These are phyloP conservation scores for Dryococelus australis DNA, from an alignment of 2,888 invertebrate genomes.

Conservation along the genomic window DNA sequence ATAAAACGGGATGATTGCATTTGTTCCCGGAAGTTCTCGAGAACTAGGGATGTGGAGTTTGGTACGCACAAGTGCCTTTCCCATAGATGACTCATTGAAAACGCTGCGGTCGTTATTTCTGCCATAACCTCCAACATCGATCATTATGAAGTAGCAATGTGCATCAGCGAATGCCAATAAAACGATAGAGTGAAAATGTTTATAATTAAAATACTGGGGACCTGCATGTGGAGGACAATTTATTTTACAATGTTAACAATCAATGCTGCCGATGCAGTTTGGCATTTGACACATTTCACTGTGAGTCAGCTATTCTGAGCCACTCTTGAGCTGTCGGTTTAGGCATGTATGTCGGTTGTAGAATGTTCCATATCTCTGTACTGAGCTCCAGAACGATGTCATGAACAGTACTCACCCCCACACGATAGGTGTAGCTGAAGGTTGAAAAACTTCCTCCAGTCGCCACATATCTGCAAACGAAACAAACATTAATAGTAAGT, in stretches of 20 bases:
- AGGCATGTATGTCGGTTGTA: not conserved
- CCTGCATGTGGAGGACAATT: not conserved
- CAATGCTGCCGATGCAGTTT: not conserved
- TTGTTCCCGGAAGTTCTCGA: too few relatives aligned
- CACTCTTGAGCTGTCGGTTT: not conserved
- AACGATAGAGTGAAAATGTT: not conserved
- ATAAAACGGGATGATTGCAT: too few relatives aligned
- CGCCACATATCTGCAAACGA: not conserved
- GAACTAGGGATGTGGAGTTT: too few relatives aligned
- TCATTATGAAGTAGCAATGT: not conserved
- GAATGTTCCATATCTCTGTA: not conserved
- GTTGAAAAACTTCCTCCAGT: not conserved
- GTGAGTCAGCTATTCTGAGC: not conserved
- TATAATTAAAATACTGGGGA: not conserved
- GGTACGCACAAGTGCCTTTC: too few relatives aligned
- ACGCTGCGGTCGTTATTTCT: too few relatives aligned
- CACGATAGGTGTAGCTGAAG: not conserved
- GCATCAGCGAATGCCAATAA: not conserved
- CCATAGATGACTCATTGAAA: too few relatives aligned
- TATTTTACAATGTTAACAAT: not conserved
- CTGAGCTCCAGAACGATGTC: not conserved
- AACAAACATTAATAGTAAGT: not conserved
- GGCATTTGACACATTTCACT: not conserved
- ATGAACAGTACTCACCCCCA: not conserved
- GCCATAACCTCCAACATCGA: not conserved